Conservation (phyloP, 2,888 invertebrate species). For the Orthosia gracilis region DNA sequence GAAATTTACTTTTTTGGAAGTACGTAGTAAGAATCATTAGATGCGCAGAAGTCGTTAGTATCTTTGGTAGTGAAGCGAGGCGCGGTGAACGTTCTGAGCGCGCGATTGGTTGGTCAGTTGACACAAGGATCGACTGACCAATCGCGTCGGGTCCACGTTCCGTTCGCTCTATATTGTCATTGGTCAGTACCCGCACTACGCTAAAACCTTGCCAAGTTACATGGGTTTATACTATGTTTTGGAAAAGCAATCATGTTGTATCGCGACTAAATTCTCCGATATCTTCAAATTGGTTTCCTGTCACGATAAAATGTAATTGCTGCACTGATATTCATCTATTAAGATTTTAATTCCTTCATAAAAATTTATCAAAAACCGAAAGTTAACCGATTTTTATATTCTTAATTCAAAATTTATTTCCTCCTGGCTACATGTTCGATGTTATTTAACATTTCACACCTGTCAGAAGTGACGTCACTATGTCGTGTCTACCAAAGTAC, state of each 20-base stretch:
- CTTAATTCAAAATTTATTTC: conserved; percentile 14
- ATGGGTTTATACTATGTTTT: not conserved
- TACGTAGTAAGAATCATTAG: too few relatives aligned
- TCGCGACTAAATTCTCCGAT: conserved; percentile 6
- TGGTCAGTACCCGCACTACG: too few relatives aligned
- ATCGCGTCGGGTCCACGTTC: too few relatives aligned
- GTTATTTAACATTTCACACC: conserved; percentile 49
- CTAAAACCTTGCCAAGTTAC: too few relatives aligned
- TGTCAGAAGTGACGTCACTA: not conserved
- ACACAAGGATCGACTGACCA: too few relatives aligned
- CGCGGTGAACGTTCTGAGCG: too few relatives aligned
- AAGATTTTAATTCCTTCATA: not conserved
- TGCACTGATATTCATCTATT: not conserved
- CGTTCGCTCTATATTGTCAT: too few relatives aligned
- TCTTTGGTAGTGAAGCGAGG: too few relatives aligned
- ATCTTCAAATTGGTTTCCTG: conserved; percentile 2
- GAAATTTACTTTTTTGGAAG: not conserved
- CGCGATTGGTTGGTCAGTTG: too few relatives aligned
- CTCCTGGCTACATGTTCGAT: conserved; percentile 58
- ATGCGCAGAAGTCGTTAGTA: too few relatives aligned
- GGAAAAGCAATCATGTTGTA: conserved; percentile 10
- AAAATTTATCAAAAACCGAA: not conserved
- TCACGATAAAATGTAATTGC: not conserved
- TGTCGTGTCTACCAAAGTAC: not conserved
- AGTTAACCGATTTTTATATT: conserved; percentile 32